Percentiles rank a stretch among this genome's conserved stretches.
phyloP scores from a whole-genome alignment of 1,140 invertebrate species.

The Battus philenor region DNA sequence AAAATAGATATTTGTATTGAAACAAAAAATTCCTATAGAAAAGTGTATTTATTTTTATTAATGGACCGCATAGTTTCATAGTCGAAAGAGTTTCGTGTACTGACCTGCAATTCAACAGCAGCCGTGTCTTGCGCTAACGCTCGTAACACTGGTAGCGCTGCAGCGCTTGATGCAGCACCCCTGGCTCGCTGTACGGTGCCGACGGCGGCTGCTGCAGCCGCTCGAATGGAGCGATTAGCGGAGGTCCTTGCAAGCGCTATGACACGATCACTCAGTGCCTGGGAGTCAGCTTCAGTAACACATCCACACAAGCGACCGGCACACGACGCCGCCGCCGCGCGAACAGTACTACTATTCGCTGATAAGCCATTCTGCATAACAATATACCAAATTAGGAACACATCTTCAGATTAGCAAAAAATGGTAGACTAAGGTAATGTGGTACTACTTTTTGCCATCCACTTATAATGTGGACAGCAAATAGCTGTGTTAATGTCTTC shows the following conservation, averaged over 20 bases:
- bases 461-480: too few relatives aligned
- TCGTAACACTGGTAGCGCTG: conserved; percentile 88
- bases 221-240: conserved; percentile 25
- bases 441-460: too few relatives aligned
- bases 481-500: too few relatives aligned
- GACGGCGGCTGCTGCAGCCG: conserved; percentile 84
- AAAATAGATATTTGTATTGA: too few relatives aligned
- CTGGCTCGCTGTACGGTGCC: conserved; percentile 58
- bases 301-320: conserved; percentile 72
- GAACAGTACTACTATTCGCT: conserved; percentile 89
- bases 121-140: conserved; percentile 95
- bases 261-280: conserved; percentile 46
- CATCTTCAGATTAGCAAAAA: too few relatives aligned
- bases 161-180: conserved; percentile 52
- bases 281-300: conserved; percentile 42
- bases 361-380: conserved; percentile 82
- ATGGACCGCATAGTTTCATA: too few relatives aligned
- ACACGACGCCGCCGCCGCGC: conserved; percentile 93
- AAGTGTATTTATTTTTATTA: too few relatives aligned
- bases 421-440: conserved; percentile 2
- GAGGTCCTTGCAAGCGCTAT: conserved; percentile 38
- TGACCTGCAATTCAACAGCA: conserved; percentile 92
- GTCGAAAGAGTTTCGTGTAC: too few relatives aligned
- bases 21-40: conserved; percentile 11
- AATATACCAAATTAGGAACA: too few relatives aligned